Evolutionary conservation across 2,888 invertebrate genomes (phyloP).

Genomic region (Mycalesis mineus): DNA sequence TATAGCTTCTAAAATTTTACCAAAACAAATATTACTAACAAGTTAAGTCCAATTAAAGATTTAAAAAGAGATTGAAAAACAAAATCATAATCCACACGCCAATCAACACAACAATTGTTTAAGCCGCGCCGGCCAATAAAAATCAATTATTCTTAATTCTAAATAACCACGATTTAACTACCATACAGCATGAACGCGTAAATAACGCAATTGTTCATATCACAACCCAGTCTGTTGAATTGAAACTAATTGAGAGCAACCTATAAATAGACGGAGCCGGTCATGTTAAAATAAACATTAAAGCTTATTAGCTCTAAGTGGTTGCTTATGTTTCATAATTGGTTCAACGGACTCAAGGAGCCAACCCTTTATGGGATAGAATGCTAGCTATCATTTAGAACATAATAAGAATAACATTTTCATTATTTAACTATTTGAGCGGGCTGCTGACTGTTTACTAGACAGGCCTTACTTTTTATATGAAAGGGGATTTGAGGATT

Average conservation of each 20-base stretch:
- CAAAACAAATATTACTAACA: too few species aligned
- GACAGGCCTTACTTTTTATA: too few species aligned
- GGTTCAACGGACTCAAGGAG: conserved; percentile 23
- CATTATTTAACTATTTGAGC: too few species aligned
- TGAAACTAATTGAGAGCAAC: conserved; percentile 66
- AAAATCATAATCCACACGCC: conserved; percentile 2
- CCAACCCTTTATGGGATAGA: neutral
- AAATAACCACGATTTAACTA: conserved; percentile 51
- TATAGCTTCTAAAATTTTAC: too few species aligned
- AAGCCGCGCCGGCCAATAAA: conserved; percentile 45
- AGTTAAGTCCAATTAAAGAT: neutral
- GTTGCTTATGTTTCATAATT: conserved; percentile 27
- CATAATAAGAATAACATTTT: too few species aligned
- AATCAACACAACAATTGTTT: conserved; percentile 27
- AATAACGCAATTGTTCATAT: conserved; percentile 65
- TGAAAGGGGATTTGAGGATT: too few species aligned
- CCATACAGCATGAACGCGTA: conserved; percentile 47
- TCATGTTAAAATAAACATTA: conserved; percentile 27
- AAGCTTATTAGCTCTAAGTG: conserved; percentile 26
- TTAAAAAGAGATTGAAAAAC: neutral
- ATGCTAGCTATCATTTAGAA: too few species aligned
- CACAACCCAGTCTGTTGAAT: conserved; percentile 63
- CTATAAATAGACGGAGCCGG: conserved; percentile 56
- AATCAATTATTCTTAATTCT: conserved; percentile 58
- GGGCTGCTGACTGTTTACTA: too few species aligned